Base-by-base conservation (phyloP, 2,888 invertebrate genomes). In the Blastobasis adustella region DNA sequence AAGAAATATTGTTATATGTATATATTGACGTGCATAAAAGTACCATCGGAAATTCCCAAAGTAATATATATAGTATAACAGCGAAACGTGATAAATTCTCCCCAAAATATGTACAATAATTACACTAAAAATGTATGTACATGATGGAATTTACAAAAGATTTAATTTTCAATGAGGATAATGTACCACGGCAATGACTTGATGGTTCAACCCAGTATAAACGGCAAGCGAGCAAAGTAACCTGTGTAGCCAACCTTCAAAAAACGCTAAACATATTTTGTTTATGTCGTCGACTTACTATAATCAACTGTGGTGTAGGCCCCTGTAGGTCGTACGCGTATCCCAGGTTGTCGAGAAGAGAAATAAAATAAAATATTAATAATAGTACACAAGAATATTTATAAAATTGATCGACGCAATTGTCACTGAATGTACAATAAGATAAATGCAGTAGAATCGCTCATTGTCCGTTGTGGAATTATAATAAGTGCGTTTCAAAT, bases 251-350 rank as follows among this genome's bases (percentile, higher is more conserved):
- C 9, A 41, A 10, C 10, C 10, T 6, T 6, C 10, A 9, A 36
- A 45, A 10, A 10, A 8, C 45, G 10, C 5, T 23, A 45, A 6
- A 23, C 6, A 10, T 6, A 10, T 44, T 44, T 23, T 10, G 6
- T 5, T 10, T 23, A 45, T 45, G 9, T 45, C 10, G 6, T 43
- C 41, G 10, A 89, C 89, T 89, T 89, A 89, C 89, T 78, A 89
- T 88, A 62, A 89, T 89, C 75, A 89, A 81, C 67, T 89, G 89
- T 71, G 89, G 89, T 59, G 82, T 70, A 56, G 89, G 89, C 54
- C 88, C 88, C 89, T 89, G 88, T 62, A 54, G 72, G 65, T 56
- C 66, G 63, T 58, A 62, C 60, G 63, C 56, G 23, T 2, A 23
- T 37, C 39, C 46, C 50, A 50, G 46, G 46, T 40, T 6, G 43